Evolutionary conservation across 2,888 invertebrate genomes (phyloP).

Genomic region (Sinelater perroti): DNA sequence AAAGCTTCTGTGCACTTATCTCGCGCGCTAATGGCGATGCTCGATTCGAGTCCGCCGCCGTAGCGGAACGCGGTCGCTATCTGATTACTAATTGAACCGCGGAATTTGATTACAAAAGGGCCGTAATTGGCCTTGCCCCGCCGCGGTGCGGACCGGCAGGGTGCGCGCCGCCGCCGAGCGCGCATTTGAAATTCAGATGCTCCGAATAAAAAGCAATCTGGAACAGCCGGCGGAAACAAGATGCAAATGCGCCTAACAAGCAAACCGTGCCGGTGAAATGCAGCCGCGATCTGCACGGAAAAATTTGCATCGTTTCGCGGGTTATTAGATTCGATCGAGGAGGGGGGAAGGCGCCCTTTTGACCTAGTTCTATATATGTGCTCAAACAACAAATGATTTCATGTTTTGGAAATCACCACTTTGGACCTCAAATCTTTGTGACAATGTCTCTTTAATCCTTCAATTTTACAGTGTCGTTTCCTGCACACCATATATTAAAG

Average conservation of each 20-base stretch:
- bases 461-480: no score
- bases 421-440: no score
- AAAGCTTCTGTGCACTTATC: constrained; percentile 11
- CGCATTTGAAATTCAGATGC: neutral
- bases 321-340: no score
- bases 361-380: no score
- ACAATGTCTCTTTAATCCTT: no score
- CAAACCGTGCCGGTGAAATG: constrained; percentile 12
- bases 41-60: constrained; percentile 22
- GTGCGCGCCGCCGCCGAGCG: no score
- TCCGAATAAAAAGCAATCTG: neutral
- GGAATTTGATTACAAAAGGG: constrained; percentile 34
- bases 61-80: constrained; percentile 31
- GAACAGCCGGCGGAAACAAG: neutral
- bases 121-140: constrained; percentile 31
- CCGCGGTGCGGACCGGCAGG: no score
- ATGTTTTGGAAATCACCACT: no score
- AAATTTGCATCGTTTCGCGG: constrained; percentile 9
- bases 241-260: constrained; percentile 15
- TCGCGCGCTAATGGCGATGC: constrained; percentile 24
- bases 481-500: no score
- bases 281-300: constrained; percentile 1
- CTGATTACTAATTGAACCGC: constrained; percentile 32
- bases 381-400: no score
- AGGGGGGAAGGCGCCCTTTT: no score